Evolutionary conservation across 1,140 invertebrate genomes (phyloP), one percentile per base, ranked within the genome.

Genomic region (Glossosoma conforme): DNA sequence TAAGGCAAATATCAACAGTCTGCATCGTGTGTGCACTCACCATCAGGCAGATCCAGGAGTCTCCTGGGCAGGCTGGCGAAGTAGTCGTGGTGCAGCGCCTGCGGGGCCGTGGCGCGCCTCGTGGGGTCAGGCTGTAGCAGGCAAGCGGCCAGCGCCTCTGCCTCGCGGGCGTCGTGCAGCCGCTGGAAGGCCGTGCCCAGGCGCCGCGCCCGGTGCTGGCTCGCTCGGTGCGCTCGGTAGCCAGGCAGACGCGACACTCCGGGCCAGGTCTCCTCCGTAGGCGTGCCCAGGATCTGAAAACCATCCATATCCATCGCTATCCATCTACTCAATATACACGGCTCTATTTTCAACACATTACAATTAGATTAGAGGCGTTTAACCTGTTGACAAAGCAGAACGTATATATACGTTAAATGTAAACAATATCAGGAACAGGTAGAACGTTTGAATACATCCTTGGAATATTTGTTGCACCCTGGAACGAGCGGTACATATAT

Each of bases 71-170:
- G 81, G 61, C 86, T 83, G 52, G 80, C 75, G 76, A 97, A 98
- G 74, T 96, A 98, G 59, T 83, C 77, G 74, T 98, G 93, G 53
- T 79, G 77, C 65, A 97, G 82, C 21, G 95, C 95, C 50, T 86
- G 79, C 41, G 87, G 81, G 28, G 96, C 94, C 40, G 89, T 85
- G 65, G 97, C 83, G 66, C 96, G 80, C 59, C 86, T 75, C 63
- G 82, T 74, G 20, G 95, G 94, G 76, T 94, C 88, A 45, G 97
- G 80, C 78, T 96, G 81, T 44, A 97, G 79, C 59, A 96, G 81
- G 52, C 84, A 78, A 41, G 81, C 80, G 38, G 92, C 92, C 74
- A 96, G 83, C 59, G 82, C 82, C 74, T 97, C 93, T 52, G 91
- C 89, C 72, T 93, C 84, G 48, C 86, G 74, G 52, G 92, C 83